phyloP scores from a whole-genome alignment of 1,140 invertebrate genomes.

The Brachionus koreanus region DNA sequence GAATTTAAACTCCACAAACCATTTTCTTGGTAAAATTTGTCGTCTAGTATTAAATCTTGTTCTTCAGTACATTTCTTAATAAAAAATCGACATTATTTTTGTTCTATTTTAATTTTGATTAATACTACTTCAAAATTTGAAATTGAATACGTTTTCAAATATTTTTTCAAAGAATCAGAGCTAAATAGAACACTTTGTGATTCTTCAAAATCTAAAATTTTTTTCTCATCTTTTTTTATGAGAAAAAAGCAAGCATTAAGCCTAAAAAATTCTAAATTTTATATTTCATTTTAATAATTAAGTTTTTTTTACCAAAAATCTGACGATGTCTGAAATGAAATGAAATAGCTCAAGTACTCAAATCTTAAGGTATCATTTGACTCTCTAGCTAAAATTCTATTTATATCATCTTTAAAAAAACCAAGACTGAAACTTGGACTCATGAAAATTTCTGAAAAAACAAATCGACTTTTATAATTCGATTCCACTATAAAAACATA shows the following conservation, averaged over 20 bases:
- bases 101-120: neutral
- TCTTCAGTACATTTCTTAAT: neutral
- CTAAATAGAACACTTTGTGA: neutral
- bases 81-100: neutral
- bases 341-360: neutral
- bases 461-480: constrained; percentile 6
- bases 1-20: constrained; percentile 1
- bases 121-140: neutral
- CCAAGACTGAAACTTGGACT: constrained; percentile 5
- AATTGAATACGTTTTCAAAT: neutral
- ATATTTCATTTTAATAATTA: neutral
- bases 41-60: neutral
- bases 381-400: neutral
- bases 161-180: neutral
- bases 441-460: neutral
- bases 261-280: neutral
- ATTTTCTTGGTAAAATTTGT: neutral
- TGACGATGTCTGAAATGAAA: neutral
- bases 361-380: neutral
- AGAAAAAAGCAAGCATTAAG: constrained; percentile 29
- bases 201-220: neutral
- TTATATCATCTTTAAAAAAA: neutral
- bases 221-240: neutral
- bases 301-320: neutral
- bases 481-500: neutral